Evolutionary conservation across 2,888 invertebrate species (phyloP), one percentile per base, ranked within the genome.

Genomic region (Oscheius onirici): DNA sequence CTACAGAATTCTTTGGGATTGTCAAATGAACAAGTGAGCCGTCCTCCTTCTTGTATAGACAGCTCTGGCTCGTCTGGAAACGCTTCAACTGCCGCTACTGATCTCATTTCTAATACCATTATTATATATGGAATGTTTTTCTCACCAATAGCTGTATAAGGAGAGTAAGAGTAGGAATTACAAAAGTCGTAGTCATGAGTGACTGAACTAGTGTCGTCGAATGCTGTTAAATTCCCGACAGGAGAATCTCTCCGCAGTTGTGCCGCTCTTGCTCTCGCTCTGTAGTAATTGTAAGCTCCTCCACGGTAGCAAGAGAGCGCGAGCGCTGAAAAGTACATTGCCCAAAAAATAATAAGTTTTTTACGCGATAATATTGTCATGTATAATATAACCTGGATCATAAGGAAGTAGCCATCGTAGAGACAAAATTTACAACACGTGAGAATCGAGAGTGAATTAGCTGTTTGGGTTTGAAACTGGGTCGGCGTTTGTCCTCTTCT

Each of bases 21-120:
- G 54, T 85, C 85, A 60, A 85, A 85, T n/a, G 74, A 72, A 52
- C 85, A 85, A n/a, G 78, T 78, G 13, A 81, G 69, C 44, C 77
- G 71, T 24, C 83, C 84, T 24, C 84, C 83, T 24, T 78, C 80
- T 2, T 60, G 57, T 2, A 84, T 66, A 11, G 70, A 26, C 11
- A 77, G 52, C 20, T 60, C 52, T 6, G 77, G 71, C 51, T 70
- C 63, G 24, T 68, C 69, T 3, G 72, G 63, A 15, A 78, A 67
- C 15, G 20, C 17, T 3, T 57, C 17, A 26, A 69, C n/a, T 3
- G 44, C 40, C 26, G 69, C 69, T 5, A 46, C 28, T 3, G 69
- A 58, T 17, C 60, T n/a, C 22, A 69, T 46, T 34, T 69, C 69
- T 69, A 10, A 46, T 57, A 24, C n/a, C 13, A 8, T n/a, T 58